Conservation (phyloP, 2,113 vertebrate species). For the Hiodon tergisus region DNA sequence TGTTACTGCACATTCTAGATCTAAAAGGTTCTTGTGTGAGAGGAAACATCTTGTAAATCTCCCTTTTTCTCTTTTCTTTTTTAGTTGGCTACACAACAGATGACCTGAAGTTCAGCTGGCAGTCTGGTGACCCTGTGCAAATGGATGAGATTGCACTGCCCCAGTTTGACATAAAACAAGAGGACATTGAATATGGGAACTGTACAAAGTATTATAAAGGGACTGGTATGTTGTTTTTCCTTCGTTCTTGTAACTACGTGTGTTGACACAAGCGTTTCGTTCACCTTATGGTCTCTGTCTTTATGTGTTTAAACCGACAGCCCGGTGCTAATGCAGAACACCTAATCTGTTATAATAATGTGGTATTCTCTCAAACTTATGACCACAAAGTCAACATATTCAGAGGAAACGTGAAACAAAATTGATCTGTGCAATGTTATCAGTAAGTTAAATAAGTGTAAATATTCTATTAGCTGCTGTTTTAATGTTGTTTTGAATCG, state of each 20-base stretch:
- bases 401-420: no score
- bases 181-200: conserved; percentile 92
- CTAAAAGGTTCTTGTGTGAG: neutral
- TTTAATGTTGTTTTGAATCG: no score
- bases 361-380: no score
- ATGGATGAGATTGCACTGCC: conserved; percentile 91
- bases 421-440: no score
- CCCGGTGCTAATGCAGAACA: no score
- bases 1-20: neutral
- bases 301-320: no score
- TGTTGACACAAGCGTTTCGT: no score
- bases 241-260: neutral
- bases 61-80: conserved; percentile 22
- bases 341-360: neutral
- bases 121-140: conserved; percentile 90
- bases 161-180: conserved; percentile 93
- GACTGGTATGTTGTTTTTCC: conserved; percentile 70
- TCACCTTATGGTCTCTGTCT: no score
- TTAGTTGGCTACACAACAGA: conserved; percentile 94
- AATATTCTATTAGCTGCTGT: no score
- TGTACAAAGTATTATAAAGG: conserved; percentile 96
- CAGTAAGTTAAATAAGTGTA: no score
- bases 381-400: no score
- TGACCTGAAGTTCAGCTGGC: conserved; percentile 94
- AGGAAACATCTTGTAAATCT: neutral